Conservation (phyloP, 2,113 vertebrate species). For the Oryzias melastigma region DNA sequence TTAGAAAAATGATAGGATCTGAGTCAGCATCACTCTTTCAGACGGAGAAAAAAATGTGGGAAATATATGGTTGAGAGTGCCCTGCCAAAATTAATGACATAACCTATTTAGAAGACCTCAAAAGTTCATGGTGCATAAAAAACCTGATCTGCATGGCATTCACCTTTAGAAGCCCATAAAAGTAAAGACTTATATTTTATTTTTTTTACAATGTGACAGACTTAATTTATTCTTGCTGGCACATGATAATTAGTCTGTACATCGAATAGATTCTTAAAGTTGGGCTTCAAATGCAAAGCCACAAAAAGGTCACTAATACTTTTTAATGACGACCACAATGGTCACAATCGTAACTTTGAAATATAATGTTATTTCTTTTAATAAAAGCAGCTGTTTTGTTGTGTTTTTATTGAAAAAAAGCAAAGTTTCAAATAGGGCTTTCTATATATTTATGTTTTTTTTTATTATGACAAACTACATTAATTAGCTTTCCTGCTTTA, state of each 20-base stretch:
- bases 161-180: constrained; percentile 95
- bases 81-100: constrained; percentile 88
- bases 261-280: constrained; percentile 60
- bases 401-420: too few relatives aligned
- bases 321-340: constrained; percentile 57
- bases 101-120: constrained; percentile 83
- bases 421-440: too few relatives aligned
- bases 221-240: constrained; percentile 92
- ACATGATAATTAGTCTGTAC: constrained; percentile 82
- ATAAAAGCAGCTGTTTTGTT: too few relatives aligned
- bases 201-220: constrained; percentile 91
- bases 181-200: constrained; percentile 89
- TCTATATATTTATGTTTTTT: too few relatives aligned
- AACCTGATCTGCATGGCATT: constrained; percentile 92
- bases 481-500: too few relatives aligned
- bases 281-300: constrained; percentile 49
- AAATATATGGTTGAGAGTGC: constrained; percentile 59
- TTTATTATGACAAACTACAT: too few relatives aligned
- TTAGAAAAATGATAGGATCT: constrained; percentile 7
- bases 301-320: constrained; percentile 79
- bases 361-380: too few relatives aligned
- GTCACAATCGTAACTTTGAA: too few relatives aligned
- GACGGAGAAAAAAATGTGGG: constrained; percentile 36
- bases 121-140: constrained; percentile 92
- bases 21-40: constrained; percentile 29